phyloP scores from a whole-genome alignment of 2,888 invertebrate genomes.

The Deroplatys truncata region DNA sequence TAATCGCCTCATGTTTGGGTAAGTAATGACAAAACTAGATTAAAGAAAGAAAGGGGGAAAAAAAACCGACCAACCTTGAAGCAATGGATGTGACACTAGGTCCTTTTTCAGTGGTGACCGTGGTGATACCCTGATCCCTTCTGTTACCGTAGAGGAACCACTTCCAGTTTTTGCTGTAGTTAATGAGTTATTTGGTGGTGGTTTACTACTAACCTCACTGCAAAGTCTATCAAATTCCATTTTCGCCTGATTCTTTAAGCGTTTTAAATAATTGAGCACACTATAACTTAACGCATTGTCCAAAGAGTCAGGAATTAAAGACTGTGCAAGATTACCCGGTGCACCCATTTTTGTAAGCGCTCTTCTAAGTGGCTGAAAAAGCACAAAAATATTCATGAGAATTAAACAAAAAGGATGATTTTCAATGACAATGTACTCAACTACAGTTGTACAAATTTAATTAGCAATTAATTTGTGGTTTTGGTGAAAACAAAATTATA shows the following conservation, averaged over 20 bases:
- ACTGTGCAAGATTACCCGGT: slow-evolving; percentile 73
- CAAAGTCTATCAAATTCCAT: slow-evolving; percentile 83
- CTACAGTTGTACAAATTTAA: no score
- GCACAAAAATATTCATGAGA: neutral
- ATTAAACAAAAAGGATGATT: neutral
- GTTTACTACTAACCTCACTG: slow-evolving; percentile 67
- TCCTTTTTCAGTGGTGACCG: slow-evolving; percentile 72
- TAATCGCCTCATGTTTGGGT: neutral
- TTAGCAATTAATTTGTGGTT: no score
- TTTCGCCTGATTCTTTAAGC: slow-evolving; percentile 91
- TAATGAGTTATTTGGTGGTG: slow-evolving; percentile 20
- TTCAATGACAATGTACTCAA: no score
- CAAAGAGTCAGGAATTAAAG: slow-evolving; percentile 84
- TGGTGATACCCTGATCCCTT: slow-evolving; percentile 72
- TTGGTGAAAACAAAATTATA: no score
- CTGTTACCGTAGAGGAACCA: slow-evolving; percentile 39
- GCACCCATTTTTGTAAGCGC: slow-evolving; percentile 90
- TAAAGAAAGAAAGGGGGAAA: neutral
- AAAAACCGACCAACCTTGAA: slow-evolving; percentile 54
- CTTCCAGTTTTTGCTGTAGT: slow-evolving; percentile 47
- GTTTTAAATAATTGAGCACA: slow-evolving; percentile 90
- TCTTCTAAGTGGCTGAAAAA: slow-evolving; percentile 75
- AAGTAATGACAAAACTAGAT: neutral
- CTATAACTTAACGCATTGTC: slow-evolving; percentile 91
- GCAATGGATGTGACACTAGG: slow-evolving; percentile 71